A percentile compares a stretch with the other conserved stretches of the same genome.
Evolutionary conservation across 2,888 invertebrate genomes (phyloP).

Genomic region (Diabrotica balteata): DNA sequence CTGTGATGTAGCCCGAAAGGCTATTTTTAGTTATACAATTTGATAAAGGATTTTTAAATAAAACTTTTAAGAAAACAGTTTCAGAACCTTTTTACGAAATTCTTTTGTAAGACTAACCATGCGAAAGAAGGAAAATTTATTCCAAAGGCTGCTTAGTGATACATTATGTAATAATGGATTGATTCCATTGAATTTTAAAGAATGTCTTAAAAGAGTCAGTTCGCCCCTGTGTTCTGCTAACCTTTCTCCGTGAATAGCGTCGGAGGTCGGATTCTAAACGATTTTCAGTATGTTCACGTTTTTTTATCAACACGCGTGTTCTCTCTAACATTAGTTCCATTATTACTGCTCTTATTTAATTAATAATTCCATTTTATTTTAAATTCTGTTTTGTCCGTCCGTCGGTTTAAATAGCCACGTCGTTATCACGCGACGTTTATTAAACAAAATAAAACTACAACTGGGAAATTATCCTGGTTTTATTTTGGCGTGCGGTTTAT

Average conservation of each 20-base stretch:
- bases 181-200: too few relatives aligned
- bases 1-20: too few relatives aligned
- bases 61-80: too few relatives aligned
- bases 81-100: too few relatives aligned
- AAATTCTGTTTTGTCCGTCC: conserved; percentile 12
- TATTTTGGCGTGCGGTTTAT: not conserved
- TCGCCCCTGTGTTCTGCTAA: conserved; percentile 9
- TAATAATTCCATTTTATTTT: conserved; percentile 9
- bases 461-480: not conserved
- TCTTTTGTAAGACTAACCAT: too few relatives aligned
- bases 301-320: conserved; percentile 34
- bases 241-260: conserved; percentile 15
- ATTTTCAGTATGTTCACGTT: conserved; percentile 50
- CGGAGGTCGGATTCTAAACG: conserved; percentile 37
- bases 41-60: too few relatives aligned
- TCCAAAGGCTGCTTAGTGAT: too few relatives aligned
- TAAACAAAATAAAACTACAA: conserved; percentile 14
- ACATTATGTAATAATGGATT: too few relatives aligned
- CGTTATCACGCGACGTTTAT: conserved; percentile 12
- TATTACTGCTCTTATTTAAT: conserved; percentile 22
- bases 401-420: conserved; percentile 9
- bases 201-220: not conserved
- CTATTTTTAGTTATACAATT: too few relatives aligned
- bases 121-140: too few relatives aligned
- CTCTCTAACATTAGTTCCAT: conserved; percentile 27